Percentiles rank a stretch among this genome's conserved stretches.
phyloP scores from a whole-genome alignment of 2,113 vertebrate species.

The Pandion haliaetus region DNA sequence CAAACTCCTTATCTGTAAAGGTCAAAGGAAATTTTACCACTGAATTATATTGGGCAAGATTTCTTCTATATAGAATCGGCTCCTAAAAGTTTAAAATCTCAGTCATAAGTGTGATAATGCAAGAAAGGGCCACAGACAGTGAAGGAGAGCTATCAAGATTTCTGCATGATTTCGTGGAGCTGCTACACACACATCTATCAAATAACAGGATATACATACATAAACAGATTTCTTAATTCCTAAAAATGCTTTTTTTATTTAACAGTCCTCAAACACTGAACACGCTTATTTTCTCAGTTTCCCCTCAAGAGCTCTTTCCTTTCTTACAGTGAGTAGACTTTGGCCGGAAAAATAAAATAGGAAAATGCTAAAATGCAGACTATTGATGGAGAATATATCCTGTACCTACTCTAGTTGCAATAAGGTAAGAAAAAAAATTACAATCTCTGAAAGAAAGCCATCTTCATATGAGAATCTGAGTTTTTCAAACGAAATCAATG shows the following conservation, averaged over 20 bases:
- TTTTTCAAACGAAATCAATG: conserved; percentile 17
- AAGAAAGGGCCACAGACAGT: neutral
- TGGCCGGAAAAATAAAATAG: neutral
- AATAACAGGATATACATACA: neutral
- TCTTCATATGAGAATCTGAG: neutral
- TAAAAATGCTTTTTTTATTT: neutral
- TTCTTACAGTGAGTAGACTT: neutral
- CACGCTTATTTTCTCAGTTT: neutral
- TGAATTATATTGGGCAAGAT: neutral
- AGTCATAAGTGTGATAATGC: neutral
- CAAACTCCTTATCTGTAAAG: neutral
- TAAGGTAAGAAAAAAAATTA: neutral
- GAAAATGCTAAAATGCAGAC: neutral
- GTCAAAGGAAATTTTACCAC: neutral
- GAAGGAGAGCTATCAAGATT: neutral
- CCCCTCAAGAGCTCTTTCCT: neutral
- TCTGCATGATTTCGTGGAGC: neutral
- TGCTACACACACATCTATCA: neutral
- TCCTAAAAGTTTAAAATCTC: neutral
- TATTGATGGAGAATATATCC: neutral
- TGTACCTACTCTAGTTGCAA: neutral
- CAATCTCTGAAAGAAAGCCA: neutral
- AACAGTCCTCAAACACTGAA: neutral
- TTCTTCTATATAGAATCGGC: neutral
- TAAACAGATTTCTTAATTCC: neutral